Conservation (phyloP, 64 coral and sea anemone genomes). For the Pocillopora damicornis region DNA sequence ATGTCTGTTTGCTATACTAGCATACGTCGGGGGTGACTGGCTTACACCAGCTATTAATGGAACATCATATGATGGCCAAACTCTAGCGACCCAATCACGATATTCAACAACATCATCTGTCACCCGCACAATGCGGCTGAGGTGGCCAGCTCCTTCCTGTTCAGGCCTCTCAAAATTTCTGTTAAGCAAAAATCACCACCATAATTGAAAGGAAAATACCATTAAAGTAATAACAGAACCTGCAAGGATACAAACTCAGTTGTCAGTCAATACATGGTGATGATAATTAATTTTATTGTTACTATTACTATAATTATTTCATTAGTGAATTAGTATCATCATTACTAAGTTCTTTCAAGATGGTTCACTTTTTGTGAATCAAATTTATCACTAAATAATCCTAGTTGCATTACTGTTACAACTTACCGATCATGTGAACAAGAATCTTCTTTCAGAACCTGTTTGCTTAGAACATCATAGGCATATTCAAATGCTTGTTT, state of each 20-base stretch:
- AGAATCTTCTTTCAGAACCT: slow-evolving; percentile 1
- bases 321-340: too few relatives aligned
- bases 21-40: slow-evolving; percentile 49
- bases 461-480: slow-evolving; percentile 17
- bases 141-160: slow-evolving; percentile 14
- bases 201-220: not conserved
- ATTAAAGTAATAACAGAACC: not conserved
- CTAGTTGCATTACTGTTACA: too few relatives aligned
- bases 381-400: not conserved
- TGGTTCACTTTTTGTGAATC: too few relatives aligned
- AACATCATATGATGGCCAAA: slow-evolving; percentile 1
- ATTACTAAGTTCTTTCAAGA: too few relatives aligned
- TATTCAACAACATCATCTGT: slow-evolving; percentile 43
- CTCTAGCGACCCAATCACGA: slow-evolving; percentile 45
- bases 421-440: slow-evolving; percentile 35
- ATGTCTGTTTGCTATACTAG: slow-evolving; percentile 50
- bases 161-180: not conserved
- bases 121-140: slow-evolving; percentile 46
- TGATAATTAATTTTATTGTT: too few relatives aligned
- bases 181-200: not conserved
- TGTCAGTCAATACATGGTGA: not conserved
- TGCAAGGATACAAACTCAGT: not conserved
- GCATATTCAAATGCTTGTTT: slow-evolving; percentile 61
- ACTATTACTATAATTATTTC: too few relatives aligned
- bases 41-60: slow-evolving; percentile 6